Base-by-base conservation (phyloP, 2,797 vertebrate species). In the Furcifer pardalis region DNA sequence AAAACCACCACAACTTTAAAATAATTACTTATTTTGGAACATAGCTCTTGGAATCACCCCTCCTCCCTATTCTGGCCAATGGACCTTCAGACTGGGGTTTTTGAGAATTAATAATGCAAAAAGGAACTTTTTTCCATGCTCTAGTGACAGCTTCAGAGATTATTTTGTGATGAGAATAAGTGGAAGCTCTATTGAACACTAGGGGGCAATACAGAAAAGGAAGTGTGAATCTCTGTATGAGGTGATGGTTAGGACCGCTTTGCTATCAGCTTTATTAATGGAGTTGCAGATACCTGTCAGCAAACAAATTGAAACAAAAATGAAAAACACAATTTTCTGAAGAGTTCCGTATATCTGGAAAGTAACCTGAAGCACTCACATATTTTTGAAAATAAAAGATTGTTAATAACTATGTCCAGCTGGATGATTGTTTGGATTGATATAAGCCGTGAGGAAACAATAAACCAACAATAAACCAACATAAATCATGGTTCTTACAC, bases 151-250 rank as follows among this genome's bases (percentile, higher is more conserved):
- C 19, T 2, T 63, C 0, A 63, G 27, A 79, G 17, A 8, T 23
- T 49, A 79, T 25, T 10, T 0, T 19, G 2, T 5, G 21, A 2
- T 77, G 4, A 49, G 10, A 32, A 0, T 12, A 32, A 82, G 86
- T 37, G n/a, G 40, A 3, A 79, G 15, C 37, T 81, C 63, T 0
- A 5, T 7, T 85, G 13, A 85, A 86, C 87, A 5, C 89, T 76
- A 92, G 91, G 32, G 89, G 89, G 91, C 92, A 81, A 77, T 72
- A 74, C 40, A 88, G 88, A 83, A 88, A 46, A 25, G 32, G 19
- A 71, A 52, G 15, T 15, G 52, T 23, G 44, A 13, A 63, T 0
- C 10, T 27, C 52, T 8, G 7, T 4, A 0, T 0, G 25, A 5
- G 0, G n/a, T 0, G 42, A 32, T 1, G 0, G 9, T 42, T 49